phyloP scores from a whole-genome alignment of 1,140 invertebrate genomes.

The Calosoma granatense region DNA sequence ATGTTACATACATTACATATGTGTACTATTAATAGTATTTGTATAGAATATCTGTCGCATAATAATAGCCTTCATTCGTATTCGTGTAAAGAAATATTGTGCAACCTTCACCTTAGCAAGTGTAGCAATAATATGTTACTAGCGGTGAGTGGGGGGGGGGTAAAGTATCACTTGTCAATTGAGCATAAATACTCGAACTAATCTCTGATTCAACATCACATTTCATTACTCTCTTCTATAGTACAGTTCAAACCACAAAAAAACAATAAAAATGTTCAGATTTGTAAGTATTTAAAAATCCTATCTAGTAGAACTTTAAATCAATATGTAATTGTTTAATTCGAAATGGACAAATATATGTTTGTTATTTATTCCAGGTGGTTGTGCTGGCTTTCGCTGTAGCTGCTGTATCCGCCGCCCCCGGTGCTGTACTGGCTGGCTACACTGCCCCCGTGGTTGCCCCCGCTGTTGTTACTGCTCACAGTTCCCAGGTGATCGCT shows the following conservation, averaged over 20 bases:
- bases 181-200: no score
- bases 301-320: not conserved
- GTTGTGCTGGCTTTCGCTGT: slow-evolving; percentile 36
- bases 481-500: slow-evolving; percentile 49
- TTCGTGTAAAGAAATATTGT: no score
- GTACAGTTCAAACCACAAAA: not conserved
- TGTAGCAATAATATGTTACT: no score
- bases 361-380: slow-evolving; percentile 25
- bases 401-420: slow-evolving; percentile 35
- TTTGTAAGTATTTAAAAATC: slow-evolving; percentile 10
- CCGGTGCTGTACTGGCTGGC: slow-evolving; percentile 28
- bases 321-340: no score
- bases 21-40: no score
- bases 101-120: no score
- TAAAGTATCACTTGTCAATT: not conserved
- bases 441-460: slow-evolving; percentile 37
- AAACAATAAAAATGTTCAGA: not conserved
- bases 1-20: no score
- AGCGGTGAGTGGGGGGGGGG: not conserved
- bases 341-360: no score
- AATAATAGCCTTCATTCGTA: no score
- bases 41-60: no score
- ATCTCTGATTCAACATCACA: no score
- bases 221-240: not conserved
- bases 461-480: slow-evolving; percentile 33